Percentiles rank a stretch among this genome's conserved stretches.
Evolutionary conservation across 2,888 invertebrate species (phyloP).

Genomic region (Troides oblongomaculatus): DNA sequence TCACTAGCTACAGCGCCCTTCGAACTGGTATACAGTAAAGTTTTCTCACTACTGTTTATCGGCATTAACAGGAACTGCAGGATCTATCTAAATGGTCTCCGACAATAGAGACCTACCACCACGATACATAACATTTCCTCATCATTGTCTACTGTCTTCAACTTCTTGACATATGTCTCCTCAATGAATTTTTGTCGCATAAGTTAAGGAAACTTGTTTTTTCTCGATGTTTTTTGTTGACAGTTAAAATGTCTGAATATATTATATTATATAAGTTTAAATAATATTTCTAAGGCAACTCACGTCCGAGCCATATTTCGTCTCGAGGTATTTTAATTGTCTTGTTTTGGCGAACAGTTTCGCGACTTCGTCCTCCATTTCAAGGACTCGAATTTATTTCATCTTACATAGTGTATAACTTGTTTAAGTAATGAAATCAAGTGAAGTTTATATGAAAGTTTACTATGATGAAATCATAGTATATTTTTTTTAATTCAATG

Average conservation of each 20-base stretch:
- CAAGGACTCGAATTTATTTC: constrained; percentile 7
- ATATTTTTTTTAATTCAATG: not conserved
- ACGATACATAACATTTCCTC: no score
- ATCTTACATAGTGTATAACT: not conserved
- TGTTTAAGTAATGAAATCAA: not conserved
- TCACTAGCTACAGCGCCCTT: no score
- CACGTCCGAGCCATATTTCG: constrained; percentile 21
- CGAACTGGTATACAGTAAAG: no score
- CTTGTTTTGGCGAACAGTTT: constrained; percentile 27
- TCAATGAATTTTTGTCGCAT: no score
- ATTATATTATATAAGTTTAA: constrained; percentile 1
- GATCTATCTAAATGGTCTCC: no score
- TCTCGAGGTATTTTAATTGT: constrained; percentile 23
- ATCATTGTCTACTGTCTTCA: not conserved
- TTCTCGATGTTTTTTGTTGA: not conserved
- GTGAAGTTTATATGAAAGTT: not conserved
- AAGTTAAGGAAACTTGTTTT: not conserved
- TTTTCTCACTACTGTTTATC: no score
- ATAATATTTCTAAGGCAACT: constrained; percentile 18
- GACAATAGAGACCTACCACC: no score
- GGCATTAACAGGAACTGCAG: no score
- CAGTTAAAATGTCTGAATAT: constrained; percentile 3
- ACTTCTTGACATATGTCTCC: not conserved
- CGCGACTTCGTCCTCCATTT: constrained; percentile 11
- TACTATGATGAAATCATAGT: not conserved